phyloP scores from a whole-genome alignment of 2,113 vertebrate genomes.

The Paedocypris sp. region DNA sequence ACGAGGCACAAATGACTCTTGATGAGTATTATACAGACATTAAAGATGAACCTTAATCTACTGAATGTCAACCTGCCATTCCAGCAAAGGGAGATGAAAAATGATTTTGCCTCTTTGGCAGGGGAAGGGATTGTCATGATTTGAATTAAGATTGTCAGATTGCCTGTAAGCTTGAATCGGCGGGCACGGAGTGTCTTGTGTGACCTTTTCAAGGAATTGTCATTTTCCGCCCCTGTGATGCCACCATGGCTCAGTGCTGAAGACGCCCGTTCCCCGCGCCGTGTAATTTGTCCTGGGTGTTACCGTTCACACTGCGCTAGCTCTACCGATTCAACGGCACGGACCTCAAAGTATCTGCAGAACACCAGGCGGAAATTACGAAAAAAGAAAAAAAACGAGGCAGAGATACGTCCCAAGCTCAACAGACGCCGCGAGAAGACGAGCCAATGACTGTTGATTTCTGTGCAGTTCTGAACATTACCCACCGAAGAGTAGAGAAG shows the following conservation, averaged over 20 bases:
- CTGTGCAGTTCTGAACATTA: constrained; percentile 36
- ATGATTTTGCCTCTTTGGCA: constrained; percentile 4
- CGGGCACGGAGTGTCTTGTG: constrained; percentile 56
- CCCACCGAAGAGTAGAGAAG: constrained; percentile 25
- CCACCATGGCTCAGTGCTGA: constrained; percentile 56
- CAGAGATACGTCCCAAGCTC: constrained; percentile 48
- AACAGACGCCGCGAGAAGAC: constrained; percentile 38
- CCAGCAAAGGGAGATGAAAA: constrained; percentile 58
- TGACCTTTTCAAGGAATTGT: constrained; percentile 75
- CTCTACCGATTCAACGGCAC: constrained; percentile 46
- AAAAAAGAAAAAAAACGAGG: constrained; percentile 48
- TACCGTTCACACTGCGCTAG: constrained; percentile 55
- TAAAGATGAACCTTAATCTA: too few relatives aligned
- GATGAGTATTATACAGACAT: constrained; percentile 69
- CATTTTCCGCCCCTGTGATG: constrained; percentile 69
- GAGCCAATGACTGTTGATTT: constrained; percentile 20
- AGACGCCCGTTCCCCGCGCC: constrained; percentile 45
- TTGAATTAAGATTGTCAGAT: constrained; percentile 74
- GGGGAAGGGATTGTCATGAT: constrained; percentile 61
- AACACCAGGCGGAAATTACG: constrained; percentile 57
- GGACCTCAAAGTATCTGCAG: constrained; percentile 52
- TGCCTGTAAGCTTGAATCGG: constrained; percentile 59
- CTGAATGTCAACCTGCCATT: constrained; percentile 62
- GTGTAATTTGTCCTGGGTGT: constrained; percentile 63
- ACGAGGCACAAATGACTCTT: constrained; percentile 54